Evolutionary conservation across 2,888 invertebrate species (phyloP), one percentile per base, ranked within the genome.

Genomic region (Caenorhabditis doughertyi): DNA sequence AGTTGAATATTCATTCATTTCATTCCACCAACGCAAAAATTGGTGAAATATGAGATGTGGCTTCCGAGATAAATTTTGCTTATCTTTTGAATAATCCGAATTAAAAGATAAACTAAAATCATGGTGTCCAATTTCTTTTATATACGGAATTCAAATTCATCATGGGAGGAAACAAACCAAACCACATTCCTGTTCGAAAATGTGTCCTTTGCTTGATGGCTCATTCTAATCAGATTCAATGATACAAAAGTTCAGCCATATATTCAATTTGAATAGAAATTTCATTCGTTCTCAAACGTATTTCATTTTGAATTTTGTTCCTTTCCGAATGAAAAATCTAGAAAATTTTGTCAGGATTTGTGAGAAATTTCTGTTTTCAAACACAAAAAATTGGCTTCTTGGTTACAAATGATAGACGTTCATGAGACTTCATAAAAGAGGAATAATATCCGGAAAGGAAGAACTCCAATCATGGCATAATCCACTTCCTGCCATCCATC

Each of bases 61-160:
- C 71, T 60, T 71, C 44, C 47, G 29, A 18, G 56, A 35, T n/a
- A n/a, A n/a, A n/a, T 51, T 35, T 53, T 13, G 23, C 39, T 39
- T 18, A 56, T 49, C 60, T 42, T 25, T 44, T 13, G 9, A 47
- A 72, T 72, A 72, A 72, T 60, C 72, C 72, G 62, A 72, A 72
- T 72, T 62, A 72, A 11, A 8, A 25, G 47, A 58, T 58, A 49
- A 71, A 58, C 25, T 70, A 32, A n/a, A 64, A 64, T 64, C 32
- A 64, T 32, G 21, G 7, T 5, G 7, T 44, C 60, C 42, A n/a
- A n/a, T n/a, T n/a, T n/a, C n/a, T n/a, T n/a, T n/a, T n/a, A n/a
- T n/a, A n/a, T n/a, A n/a, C n/a, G n/a, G n/a, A n/a, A n/a, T n/a
- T n/a, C n/a, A n/a, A n/a, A n/a, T n/a, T n/a, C 13, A 2, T 39